A percentile compares a stretch with the other conserved stretches of the same genome.
Evolutionary conservation across 1,140 invertebrate genomes (phyloP).

Genomic region (Acromyrmex echinatior): DNA sequence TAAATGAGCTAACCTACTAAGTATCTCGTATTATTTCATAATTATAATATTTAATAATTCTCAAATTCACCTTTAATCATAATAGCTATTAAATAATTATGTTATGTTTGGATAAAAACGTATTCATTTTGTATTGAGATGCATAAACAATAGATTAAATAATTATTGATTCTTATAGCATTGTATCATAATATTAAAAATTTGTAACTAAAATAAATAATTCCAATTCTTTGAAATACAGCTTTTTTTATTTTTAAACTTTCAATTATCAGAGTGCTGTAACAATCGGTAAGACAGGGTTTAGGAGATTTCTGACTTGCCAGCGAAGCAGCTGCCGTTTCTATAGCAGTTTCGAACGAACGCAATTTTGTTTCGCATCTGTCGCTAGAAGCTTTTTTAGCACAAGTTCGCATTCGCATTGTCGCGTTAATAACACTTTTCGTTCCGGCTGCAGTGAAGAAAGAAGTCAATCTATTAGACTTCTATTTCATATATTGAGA

Average conservation of each 20-base stretch:
- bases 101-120: not conserved
- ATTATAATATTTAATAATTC: not conserved
- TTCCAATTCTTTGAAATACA: not conserved
- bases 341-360: slow-evolving; percentile 53
- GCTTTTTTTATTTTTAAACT: not conserved
- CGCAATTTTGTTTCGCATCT: slow-evolving; percentile 77
- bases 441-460: not conserved
- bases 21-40: not conserved
- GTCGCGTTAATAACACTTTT: not conserved
- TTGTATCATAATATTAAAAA: not conserved
- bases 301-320: slow-evolving; percentile 82
- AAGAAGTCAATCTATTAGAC: slow-evolving; percentile 42
- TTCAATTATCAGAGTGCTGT: slow-evolving; percentile 53
- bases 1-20: not conserved
- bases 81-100: not conserved
- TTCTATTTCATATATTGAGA: slow-evolving; percentile 27
- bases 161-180: not conserved
- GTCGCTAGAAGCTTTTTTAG: slow-evolving; percentile 75
- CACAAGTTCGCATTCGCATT: not conserved
- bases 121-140: not conserved
- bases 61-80: not conserved
- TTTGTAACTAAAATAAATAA: slow-evolving; percentile 21
- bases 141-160: not conserved
- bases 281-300: slow-evolving; percentile 78
- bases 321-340: slow-evolving; percentile 74